Evolutionary conservation across 2,797 vertebrate species (phyloP).

Genomic region (Rhinogobio ventralis): DNA sequence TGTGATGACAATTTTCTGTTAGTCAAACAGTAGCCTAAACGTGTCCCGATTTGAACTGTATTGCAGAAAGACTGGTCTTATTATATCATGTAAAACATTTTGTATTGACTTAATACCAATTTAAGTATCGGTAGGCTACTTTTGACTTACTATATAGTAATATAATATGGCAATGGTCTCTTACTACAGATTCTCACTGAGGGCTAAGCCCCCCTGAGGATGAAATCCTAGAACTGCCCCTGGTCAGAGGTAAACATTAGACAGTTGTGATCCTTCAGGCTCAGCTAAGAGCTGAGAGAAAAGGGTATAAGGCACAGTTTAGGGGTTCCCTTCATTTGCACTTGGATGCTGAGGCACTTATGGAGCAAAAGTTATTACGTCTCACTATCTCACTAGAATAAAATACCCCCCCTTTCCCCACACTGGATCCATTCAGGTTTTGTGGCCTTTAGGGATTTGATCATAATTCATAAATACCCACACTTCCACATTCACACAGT

Average conservation of each 20-base stretch:
- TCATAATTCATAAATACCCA: constrained; percentile 55
- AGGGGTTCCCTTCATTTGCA: constrained; percentile 53
- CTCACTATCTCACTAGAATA: constrained; percentile 2
- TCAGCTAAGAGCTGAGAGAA: constrained; percentile 47
- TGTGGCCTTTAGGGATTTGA: constrained; percentile 44
- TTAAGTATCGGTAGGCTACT: background rate
- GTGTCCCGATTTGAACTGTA: background rate
- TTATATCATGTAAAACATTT: background rate
- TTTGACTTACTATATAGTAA: background rate
- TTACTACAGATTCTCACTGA: background rate
- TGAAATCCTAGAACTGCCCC: background rate
- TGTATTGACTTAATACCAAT: background rate
- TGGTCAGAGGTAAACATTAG: constrained; percentile 58
- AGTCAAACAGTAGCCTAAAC: background rate
- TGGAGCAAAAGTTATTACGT: constrained; percentile 25
- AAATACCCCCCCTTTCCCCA: background rate
- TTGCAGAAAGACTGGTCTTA: background rate
- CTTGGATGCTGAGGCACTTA: constrained; percentile 50
- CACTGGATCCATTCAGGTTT: constrained; percentile 12
- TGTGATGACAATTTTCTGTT: background rate
- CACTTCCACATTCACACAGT: constrained; percentile 39
- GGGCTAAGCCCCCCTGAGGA: background rate
- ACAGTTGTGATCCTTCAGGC: constrained; percentile 62
- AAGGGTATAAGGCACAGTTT: constrained; percentile 58
- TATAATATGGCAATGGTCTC: background rate